Percentiles rank a stretch among this genome's conserved stretches.
These are phyloP conservation scores for Arenicola marina DNA, from an alignment of 2,888 invertebrate genomes.

Conservation along the genomic window DNA sequence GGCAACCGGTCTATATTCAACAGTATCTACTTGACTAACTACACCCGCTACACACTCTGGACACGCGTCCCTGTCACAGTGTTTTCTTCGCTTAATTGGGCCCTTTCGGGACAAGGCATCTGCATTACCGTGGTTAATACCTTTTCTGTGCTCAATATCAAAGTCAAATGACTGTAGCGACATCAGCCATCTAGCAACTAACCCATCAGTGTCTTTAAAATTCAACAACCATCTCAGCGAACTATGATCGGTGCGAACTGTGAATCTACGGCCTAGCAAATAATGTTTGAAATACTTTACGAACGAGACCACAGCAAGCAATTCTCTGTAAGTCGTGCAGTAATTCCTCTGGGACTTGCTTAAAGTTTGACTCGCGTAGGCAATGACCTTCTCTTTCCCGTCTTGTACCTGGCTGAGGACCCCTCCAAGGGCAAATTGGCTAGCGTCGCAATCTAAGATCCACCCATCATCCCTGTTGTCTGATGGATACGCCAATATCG, in stretches of 20 bases:
- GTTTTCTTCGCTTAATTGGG: background rate
- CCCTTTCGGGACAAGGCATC: slow-evolving; percentile 4
- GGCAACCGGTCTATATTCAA: background rate
- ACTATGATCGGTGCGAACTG: slow-evolving; percentile 13
- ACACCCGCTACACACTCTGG: background rate
- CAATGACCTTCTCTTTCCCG: slow-evolving; percentile 11
- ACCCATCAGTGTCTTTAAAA: slow-evolving; percentile 7
- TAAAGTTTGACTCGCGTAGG: slow-evolving; percentile 13
- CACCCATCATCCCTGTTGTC: background rate
- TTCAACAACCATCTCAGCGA: background rate
- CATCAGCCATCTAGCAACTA: slow-evolving; percentile 9
- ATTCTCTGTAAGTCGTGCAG: slow-evolving; percentile 7
- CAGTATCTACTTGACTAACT: background rate
- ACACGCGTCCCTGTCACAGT: background rate
- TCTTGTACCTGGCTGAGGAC: slow-evolving; percentile 14
- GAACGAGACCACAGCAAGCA: slow-evolving; percentile 10
- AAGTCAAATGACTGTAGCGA: background rate
- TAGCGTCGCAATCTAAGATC: slow-evolving; percentile 10
- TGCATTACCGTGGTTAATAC: slow-evolving; percentile 3
- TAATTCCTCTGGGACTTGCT: slow-evolving; percentile 1
- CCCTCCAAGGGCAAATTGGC: slow-evolving; percentile 3
- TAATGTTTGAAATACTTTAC: slow-evolving; percentile 18
- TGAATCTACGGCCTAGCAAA: slow-evolving; percentile 7
- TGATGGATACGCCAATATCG: slow-evolving; percentile 15
- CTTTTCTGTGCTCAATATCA: background rate